Conservation (phyloP, 2,797 vertebrate species). For the Amblyraja radiata region DNA sequence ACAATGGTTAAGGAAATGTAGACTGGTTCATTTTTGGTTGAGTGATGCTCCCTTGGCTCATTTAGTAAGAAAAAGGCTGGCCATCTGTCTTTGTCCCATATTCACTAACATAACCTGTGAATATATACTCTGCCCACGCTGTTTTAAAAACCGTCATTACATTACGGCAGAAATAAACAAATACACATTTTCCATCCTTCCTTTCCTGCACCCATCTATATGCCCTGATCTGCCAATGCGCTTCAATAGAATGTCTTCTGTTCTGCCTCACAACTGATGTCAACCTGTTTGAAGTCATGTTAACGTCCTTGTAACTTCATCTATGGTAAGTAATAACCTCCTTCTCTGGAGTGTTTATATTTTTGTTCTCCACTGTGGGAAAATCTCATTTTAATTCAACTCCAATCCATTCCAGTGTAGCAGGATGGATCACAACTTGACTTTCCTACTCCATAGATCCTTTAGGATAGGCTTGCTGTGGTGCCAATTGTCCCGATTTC, state of each 20-base stretch:
- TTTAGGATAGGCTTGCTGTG: no score
- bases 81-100: background rate
- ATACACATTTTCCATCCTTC: background rate
- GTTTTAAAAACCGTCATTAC: background rate
- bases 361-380: no score
- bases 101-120: background rate
- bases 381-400: no score
- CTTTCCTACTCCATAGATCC: no score
- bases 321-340: background rate
- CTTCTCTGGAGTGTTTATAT: no score
- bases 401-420: no score
- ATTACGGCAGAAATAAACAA: background rate
- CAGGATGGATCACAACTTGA: no score
- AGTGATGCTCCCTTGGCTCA: no score
- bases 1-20: no score
- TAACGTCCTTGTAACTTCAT: background rate
- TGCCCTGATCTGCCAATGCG: background rate
- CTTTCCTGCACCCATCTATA: background rate
- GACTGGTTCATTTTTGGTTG: no score
- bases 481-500: no score
- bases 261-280: background rate
- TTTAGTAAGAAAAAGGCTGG: background rate
- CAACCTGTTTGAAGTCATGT: background rate
- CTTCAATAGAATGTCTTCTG: background rate
- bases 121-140: background rate